phyloP scores from a whole-genome alignment of 2,797 vertebrate genomes.

The Pristis pectinata region DNA sequence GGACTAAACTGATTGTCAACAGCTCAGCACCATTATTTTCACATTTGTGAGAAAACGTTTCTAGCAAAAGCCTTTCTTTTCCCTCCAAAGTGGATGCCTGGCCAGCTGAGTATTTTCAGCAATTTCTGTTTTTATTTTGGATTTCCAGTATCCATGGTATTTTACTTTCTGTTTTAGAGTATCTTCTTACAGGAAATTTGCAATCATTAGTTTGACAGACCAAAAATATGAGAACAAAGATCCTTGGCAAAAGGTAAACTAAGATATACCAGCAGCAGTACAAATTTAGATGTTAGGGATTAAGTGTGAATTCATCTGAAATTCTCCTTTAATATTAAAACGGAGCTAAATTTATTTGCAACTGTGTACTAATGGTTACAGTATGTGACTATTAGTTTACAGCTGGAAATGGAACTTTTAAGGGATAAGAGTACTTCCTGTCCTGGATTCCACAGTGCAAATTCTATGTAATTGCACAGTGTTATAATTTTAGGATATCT shows the following conservation, averaged over 20 bases:
- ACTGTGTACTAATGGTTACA: neutral
- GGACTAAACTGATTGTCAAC: no score
- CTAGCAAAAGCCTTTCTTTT: no score
- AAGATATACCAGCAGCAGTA: neutral
- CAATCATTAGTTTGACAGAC: neutral
- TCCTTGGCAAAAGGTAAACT: neutral
- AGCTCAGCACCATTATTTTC: no score
- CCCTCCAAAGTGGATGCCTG: no score
- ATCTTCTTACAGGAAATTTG: neutral
- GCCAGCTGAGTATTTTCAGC: no score
- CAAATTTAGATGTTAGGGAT: neutral
- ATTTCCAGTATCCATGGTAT: no score
- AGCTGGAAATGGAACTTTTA: neutral
- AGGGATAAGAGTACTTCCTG: neutral
- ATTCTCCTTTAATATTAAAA: conserved; percentile 8
- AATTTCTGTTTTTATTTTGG: no score
- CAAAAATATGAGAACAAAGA: neutral
- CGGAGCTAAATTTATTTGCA: neutral
- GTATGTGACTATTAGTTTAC: neutral
- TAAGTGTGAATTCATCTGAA: neutral
- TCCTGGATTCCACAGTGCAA: neutral
- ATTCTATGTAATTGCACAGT: conserved; percentile 11
- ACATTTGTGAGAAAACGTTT: no score
- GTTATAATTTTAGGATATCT: neutral
- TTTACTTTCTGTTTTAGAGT: neutral